Conservation (phyloP, 2,888 invertebrate genomes). For the Mycogona germanica region DNA sequence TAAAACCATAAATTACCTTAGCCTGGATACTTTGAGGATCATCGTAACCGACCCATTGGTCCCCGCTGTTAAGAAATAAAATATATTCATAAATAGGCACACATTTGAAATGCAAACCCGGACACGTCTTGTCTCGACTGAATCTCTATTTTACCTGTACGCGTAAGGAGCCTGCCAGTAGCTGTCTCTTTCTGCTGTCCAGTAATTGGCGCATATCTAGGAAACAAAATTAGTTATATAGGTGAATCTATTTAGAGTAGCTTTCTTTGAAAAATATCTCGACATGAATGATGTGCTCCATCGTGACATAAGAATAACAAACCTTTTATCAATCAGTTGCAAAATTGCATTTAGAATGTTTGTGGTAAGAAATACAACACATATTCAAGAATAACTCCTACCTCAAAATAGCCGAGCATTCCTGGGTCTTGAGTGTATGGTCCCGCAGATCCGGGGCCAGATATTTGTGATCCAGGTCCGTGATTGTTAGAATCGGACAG, state of each 20-base stretch:
- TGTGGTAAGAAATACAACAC: conserved; percentile 4
- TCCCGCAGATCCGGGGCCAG: conserved; percentile 14
- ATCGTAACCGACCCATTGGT: conserved; percentile 56
- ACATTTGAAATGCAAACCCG: no score
- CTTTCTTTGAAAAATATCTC: no score
- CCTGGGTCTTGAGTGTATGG: conserved; percentile 15
- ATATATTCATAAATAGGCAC: no score
- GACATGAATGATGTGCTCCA: conserved; percentile 10
- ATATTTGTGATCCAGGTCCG: conserved; percentile 11
- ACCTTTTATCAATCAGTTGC: conserved; percentile 9
- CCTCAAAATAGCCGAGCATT: conserved; percentile 17
- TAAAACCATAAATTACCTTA: conserved; percentile 43
- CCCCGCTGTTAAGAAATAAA: no score
- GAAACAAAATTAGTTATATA: no score
- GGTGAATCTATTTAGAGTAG: no score
- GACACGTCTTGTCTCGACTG: no score
- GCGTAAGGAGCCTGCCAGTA: conserved; percentile 46
- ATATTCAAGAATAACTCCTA: conserved; percentile 9
- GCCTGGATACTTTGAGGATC: conserved; percentile 56
- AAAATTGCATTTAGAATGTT: background rate
- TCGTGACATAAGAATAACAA: conserved; percentile 1
- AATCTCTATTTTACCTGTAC: conserved; percentile 29
- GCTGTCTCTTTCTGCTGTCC: conserved; percentile 6
- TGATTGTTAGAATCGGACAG: conserved; percentile 11
- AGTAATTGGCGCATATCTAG: conserved; percentile 11